These are phyloP conservation scores for Papilio gigon DNA, from an alignment of 2,888 invertebrate genomes.

Conservation along the genomic window DNA sequence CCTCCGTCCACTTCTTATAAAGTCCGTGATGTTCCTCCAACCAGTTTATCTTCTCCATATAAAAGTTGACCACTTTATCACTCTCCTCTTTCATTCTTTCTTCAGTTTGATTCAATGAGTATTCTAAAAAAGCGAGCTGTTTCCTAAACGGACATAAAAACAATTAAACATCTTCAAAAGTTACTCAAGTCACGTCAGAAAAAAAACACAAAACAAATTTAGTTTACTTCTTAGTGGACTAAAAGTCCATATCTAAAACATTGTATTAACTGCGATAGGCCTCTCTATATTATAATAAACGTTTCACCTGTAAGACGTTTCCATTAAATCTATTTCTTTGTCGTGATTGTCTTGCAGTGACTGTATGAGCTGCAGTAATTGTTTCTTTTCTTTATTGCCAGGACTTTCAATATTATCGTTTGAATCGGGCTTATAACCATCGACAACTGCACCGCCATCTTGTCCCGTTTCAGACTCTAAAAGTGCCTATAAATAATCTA, in stretches of 20 bases:
- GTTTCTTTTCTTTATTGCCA: conserved; percentile 66
- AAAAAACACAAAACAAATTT: too few species aligned
- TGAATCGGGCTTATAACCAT: conserved; percentile 49
- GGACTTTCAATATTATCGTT: conserved; percentile 59
- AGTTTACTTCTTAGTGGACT: too few species aligned
- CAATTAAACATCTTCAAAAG: conserved; percentile 14
- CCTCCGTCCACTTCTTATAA: conserved; percentile 78
- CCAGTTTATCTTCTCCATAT: conserved; percentile 77
- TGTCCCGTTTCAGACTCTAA: conserved; percentile 57
- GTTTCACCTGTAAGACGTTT: conserved; percentile 83
- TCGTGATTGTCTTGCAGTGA: conserved; percentile 83
- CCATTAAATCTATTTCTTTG: conserved; percentile 84
- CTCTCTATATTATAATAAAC: background rate
- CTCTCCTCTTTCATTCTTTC: conserved; percentile 83
- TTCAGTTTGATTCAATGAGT: conserved; percentile 81
- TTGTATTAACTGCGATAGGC: background rate
- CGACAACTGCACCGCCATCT: conserved; percentile 46
- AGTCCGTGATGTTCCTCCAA: conserved; percentile 79
- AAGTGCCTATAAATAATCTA: conserved; percentile 58
- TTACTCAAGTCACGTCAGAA: background rate
- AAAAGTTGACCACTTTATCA: conserved; percentile 75
- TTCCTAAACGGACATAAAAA: conserved; percentile 72
- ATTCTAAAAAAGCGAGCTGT: conserved; percentile 82
- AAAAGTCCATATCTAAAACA: too few species aligned
- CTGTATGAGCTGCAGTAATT: conserved; percentile 75